Conservation (phyloP, 2,113 vertebrate genomes). For the Ardeotis arabs region DNA sequence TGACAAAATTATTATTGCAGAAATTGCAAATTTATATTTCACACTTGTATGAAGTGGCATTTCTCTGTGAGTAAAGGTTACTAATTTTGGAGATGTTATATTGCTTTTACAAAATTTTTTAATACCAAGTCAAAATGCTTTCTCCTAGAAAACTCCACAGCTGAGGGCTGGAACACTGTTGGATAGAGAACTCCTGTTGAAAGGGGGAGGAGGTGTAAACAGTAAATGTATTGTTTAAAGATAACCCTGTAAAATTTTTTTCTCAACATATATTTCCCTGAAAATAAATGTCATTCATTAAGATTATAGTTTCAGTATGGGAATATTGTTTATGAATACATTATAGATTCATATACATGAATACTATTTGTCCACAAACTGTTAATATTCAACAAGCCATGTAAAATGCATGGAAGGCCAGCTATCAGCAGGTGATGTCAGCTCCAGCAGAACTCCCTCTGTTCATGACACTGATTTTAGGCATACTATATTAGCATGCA, state of each 20-base stretch:
- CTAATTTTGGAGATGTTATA: not conserved
- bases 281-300: not conserved
- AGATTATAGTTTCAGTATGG: not conserved
- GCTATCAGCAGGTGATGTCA: not conserved
- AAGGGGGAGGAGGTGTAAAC: not conserved
- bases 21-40: constrained; percentile 50
- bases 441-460: not conserved
- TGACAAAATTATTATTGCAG: not conserved
- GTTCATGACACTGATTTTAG: not conserved
- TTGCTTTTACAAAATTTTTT: not conserved
- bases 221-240: not conserved
- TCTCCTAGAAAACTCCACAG: not conserved
- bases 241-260: not conserved
- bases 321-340: not conserved
- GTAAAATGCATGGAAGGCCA: not conserved
- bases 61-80: constrained; percentile 26
- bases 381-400: not conserved
- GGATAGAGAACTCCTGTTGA: not conserved
- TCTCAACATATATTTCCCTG: not conserved
- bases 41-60: constrained; percentile 5
- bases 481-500: not conserved
- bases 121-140: not conserved
- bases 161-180: not conserved
- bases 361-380: not conserved
- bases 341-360: not conserved